phyloP scores from a whole-genome alignment of 2,888 invertebrate species.

The Drosophila neoperkinsi region DNA sequence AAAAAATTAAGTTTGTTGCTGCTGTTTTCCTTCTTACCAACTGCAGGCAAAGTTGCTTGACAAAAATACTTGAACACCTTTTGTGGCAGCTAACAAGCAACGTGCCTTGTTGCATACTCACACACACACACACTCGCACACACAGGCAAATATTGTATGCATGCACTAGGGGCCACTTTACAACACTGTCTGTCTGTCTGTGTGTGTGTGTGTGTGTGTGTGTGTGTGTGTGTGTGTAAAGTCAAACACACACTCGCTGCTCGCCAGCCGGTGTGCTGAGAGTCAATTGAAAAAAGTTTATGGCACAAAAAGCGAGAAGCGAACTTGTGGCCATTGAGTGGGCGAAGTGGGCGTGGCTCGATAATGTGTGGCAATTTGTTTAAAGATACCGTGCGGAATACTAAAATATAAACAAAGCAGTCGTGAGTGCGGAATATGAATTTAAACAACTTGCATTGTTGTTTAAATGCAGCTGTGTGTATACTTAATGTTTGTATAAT shows the following conservation, averaged over 20 bases:
- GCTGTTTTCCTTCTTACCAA: conserved; percentile 13
- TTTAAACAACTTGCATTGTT: conserved; percentile 5
- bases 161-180: conserved; percentile 67
- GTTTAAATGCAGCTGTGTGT: conserved; percentile 9
- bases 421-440: conserved; percentile 3
- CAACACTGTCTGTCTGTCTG: conserved; percentile 11
- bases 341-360: conserved; percentile 26
- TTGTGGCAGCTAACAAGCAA: conserved; percentile 53
- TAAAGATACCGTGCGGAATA: conserved; percentile 58
- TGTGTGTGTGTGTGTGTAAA: conserved; percentile 17
- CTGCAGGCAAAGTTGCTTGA: conserved; percentile 39
- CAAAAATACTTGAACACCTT: conserved; percentile 55
- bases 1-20: not conserved
- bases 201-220: conserved; percentile 9
- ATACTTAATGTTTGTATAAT: conserved; percentile 26
- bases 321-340: conserved; percentile 29
- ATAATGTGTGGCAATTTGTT: conserved; percentile 65
- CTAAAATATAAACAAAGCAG: conserved; percentile 12
- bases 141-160: conserved; percentile 31
- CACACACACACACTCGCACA: conserved; percentile 9
- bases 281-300: conserved; percentile 78
- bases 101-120: conserved; percentile 27
- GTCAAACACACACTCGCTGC: conserved; percentile 47
- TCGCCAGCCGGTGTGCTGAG: conserved; percentile 47
- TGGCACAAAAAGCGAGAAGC: conserved; percentile 40